Evolutionary conservation across 1,140 invertebrate species (phyloP).

Genomic region (Cyrtorhinus lividipennis): DNA sequence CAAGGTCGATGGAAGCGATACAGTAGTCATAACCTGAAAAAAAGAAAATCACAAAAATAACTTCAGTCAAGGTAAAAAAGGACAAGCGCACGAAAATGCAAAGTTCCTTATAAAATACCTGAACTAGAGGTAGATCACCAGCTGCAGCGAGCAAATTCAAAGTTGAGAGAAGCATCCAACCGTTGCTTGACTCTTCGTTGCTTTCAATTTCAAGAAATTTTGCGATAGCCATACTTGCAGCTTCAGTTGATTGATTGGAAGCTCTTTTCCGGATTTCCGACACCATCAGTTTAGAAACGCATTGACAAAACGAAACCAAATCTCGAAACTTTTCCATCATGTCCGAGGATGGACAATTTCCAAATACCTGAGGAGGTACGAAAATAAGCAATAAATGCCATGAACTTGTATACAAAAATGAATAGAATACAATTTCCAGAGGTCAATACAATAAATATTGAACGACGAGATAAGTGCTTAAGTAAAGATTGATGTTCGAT

Average conservation of each 20-base stretch:
- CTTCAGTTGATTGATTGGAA: conserved; percentile 89
- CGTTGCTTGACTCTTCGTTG: conserved; percentile 83
- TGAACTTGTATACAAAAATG: neutral
- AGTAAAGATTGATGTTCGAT: neutral
- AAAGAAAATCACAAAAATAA: conserved; percentile 2
- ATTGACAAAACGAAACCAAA: conserved; percentile 79
- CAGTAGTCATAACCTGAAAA: conserved; percentile 80
- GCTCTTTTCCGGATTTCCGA: conserved; percentile 83
- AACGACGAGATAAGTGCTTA: neutral
- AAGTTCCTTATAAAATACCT: conserved; percentile 30
- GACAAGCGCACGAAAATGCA: neutral
- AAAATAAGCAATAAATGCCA: conserved; percentile 22
- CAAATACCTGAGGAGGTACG: conserved; percentile 56
- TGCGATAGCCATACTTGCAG: conserved; percentile 87
- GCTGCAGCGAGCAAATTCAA: conserved; percentile 79
- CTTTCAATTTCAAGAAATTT: conserved; percentile 90
- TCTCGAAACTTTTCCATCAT: conserved; percentile 95
- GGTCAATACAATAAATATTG: neutral
- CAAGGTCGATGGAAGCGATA: conserved; percentile 88
- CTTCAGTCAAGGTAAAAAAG: neutral
- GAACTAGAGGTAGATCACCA: conserved; percentile 60
- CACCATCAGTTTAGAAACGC: conserved; percentile 90
- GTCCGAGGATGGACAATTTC: conserved; percentile 70
- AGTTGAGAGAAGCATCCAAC: conserved; percentile 88
- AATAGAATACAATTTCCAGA: neutral